Base-by-base conservation (phyloP, 2,888 invertebrate species). In the Cheiracanthium punctorium region DNA sequence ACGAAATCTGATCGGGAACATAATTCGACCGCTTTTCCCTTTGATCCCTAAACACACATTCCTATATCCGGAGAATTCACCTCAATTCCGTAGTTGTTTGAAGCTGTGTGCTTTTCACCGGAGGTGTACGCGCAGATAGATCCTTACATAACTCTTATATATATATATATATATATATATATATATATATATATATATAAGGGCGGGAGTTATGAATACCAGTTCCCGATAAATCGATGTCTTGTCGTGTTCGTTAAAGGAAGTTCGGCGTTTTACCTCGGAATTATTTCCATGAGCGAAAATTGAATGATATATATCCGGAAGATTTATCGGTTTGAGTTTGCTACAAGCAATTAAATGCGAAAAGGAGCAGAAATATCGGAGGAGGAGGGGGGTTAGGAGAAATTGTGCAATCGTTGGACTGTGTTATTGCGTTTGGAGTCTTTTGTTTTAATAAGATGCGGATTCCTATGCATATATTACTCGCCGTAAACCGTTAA, bases 331-430 rank as follows among this genome's bases (percentile, higher is more conserved):
- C 48, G 48, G 48, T 10, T n/a, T n/a, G 48, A 48, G 48, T 48
- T n/a, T n/a, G n/a, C n/a, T 48, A 48, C 48, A 48, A 48, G 48
- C 48, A 48, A 48, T 48, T 48, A 48, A n/a, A 48, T 48, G n/a
- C n/a, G n/a, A n/a, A 37, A 37, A 37, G 10, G 37, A 37, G 48
- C 8, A 48, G 48, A 17, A 17, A n/a, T 48, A 48, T 48, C 48
- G 48, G n/a, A 2, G n/a, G n/a, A n/a, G n/a, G n/a, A n/a, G n/a
- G n/a, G n/a, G n/a, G n/a, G n/a, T n/a, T n/a, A n/a, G n/a, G n/a
- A n/a, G n/a, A 48, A 48, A 48, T 12, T 48, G 5, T n/a, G 48
- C 17, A n/a, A 48, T 48, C 14, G 48, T 17, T 12, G 48, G 17
- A n/a, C n/a, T n/a, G n/a, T 17, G 2, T 48, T 48, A 17, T 10